A percentile compares a stretch with the other conserved stretches of the same genome.
These are phyloP conservation scores for Acanthurus tractus DNA, from an alignment of 2,797 vertebrate species.

Conservation along the genomic window DNA sequence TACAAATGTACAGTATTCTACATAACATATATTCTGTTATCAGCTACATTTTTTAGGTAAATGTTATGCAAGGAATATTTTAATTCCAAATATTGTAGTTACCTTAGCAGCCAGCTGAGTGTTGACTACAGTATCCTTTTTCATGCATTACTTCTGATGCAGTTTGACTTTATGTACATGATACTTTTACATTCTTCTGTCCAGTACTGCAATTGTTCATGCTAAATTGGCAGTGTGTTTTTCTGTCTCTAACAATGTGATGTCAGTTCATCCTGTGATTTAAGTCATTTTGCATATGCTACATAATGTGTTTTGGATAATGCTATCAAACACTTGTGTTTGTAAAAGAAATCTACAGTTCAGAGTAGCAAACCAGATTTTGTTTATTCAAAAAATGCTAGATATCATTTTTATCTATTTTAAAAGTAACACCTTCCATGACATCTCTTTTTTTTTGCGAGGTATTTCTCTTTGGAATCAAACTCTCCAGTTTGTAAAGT, in stretches of 20 bases:
- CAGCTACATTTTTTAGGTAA: not conserved
- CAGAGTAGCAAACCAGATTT: not conserved
- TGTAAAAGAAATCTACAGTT: constrained; percentile 1
- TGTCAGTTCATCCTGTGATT: not conserved
- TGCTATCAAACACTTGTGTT: not conserved
- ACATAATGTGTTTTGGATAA: not conserved
- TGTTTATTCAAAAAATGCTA: not conserved
- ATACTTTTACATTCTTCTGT: too few relatives aligned
- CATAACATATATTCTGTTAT: not conserved
- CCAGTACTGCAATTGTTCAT: too few relatives aligned
- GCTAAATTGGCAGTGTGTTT: not conserved
- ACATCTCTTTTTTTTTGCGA: not conserved
- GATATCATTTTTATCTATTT: not conserved
- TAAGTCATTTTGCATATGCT: not conserved
- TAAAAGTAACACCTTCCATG: not conserved
- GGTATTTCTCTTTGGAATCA: not conserved
- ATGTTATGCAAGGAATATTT: not conserved
- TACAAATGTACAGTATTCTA: not conserved
- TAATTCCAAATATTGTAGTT: not conserved
- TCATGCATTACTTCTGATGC: not conserved
- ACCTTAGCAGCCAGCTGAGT: too few relatives aligned
- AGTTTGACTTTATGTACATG: not conserved
- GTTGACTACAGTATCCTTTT: not conserved
- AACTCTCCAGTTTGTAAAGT: constrained; percentile 12
- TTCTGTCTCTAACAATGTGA: not conserved